A percentile compares a stretch with the other conserved stretches of the same genome.
Evolutionary conservation across 1,140 invertebrate genomes (phyloP).

Genomic region (Brachystomella parvula): DNA sequence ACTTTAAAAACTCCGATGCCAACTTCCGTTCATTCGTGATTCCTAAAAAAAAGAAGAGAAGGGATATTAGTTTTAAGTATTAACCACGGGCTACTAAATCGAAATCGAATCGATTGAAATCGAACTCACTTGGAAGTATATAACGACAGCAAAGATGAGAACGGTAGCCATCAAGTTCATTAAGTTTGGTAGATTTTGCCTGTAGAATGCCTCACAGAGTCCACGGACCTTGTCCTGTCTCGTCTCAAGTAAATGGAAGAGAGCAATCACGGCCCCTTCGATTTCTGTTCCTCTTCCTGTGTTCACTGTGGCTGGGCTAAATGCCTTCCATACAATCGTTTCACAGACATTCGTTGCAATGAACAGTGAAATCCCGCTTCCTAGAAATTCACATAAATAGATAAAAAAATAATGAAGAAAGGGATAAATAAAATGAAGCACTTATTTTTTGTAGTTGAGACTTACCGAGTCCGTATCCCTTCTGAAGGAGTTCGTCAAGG

Average conservation of each 20-base stretch:
- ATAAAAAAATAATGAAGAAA: conserved; percentile 37
- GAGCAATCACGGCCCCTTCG: conserved; percentile 92
- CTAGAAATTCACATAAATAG: conserved; percentile 69
- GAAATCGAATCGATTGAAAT: too few species aligned
- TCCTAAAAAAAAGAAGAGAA: too few species aligned
- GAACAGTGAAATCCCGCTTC: conserved; percentile 98
- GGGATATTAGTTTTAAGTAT: too few species aligned
- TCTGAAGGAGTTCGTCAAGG: conserved; percentile 95
- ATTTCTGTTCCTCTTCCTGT: conserved; percentile 96
- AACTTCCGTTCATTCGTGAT: too few species aligned
- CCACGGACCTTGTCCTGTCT: conserved; percentile 96
- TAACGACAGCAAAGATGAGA: conserved; percentile 97
- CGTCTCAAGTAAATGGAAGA: conserved; percentile 94
- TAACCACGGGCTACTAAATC: too few species aligned
- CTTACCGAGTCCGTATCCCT: conserved; percentile 58
- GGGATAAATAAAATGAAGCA: conserved; percentile 9
- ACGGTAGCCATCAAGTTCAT: conserved; percentile 98
- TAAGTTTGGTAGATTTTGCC: conserved; percentile 97
- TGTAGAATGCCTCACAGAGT: conserved; percentile 96
- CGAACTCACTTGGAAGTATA: conserved; percentile 90
- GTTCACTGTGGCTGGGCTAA: conserved; percentile 98
- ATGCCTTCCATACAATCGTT: conserved; percentile 99
- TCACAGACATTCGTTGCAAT: conserved; percentile 99
- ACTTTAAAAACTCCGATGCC: too few species aligned
- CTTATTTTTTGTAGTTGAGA: too few species aligned